These are phyloP conservation scores for Trissolcus basalis DNA, from an alignment of 1,140 invertebrate genomes.

Conservation along the genomic window DNA sequence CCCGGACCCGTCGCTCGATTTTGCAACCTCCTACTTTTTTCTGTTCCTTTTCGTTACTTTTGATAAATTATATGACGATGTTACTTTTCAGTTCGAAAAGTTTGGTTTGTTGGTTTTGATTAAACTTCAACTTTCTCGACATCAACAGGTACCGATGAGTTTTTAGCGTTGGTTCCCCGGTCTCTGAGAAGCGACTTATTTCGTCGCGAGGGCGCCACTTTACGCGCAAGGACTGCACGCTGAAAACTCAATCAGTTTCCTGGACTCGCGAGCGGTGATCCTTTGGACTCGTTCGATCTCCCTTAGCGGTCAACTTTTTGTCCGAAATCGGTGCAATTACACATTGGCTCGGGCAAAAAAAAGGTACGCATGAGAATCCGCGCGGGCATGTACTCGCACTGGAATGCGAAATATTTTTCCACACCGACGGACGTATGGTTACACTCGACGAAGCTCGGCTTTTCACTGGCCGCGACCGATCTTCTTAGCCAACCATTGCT, in stretches of 20 bases:
- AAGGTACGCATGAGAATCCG: slow-evolving; percentile 18
- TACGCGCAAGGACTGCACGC: neutral
- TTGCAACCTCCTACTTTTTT: neutral
- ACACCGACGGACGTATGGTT: slow-evolving; percentile 30
- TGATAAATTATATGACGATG: neutral
- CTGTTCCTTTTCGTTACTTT: no score
- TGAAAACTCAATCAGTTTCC: slow-evolving; percentile 15
- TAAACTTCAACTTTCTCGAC: no score
- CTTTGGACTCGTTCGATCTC: slow-evolving; percentile 25
- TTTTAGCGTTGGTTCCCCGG: no score
- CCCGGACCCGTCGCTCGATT: neutral
- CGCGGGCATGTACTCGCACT: slow-evolving; percentile 7
- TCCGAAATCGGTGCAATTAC: slow-evolving; percentile 32
- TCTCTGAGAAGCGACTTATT: no score
- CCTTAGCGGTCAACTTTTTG: slow-evolving; percentile 23
- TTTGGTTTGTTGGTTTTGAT: no score
- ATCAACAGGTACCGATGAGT: no score
- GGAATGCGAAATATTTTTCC: slow-evolving; percentile 57
- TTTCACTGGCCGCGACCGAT: slow-evolving; percentile 43
- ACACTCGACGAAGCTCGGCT: slow-evolving; percentile 34
- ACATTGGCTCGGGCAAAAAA: slow-evolving; percentile 10
- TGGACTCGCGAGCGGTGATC: slow-evolving; percentile 8
- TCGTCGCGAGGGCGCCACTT: slow-evolving; percentile 19
- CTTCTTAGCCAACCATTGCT: slow-evolving; percentile 51
- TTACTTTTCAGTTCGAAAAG: neutral